Base-by-base conservation (phyloP, 2,888 invertebrate species). In the Troides helena region DNA sequence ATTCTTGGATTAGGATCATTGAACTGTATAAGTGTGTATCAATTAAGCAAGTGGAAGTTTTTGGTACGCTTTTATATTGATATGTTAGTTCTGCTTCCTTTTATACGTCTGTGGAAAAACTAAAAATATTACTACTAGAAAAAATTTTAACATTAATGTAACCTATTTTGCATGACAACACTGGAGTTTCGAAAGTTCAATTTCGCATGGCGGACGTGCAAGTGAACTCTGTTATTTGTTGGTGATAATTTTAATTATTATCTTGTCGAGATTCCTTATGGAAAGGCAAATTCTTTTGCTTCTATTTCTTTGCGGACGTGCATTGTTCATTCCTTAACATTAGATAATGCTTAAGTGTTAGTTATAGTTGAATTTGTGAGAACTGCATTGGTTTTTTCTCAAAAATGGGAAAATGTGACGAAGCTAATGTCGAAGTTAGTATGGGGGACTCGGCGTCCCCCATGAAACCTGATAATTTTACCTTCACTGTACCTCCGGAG, bases 401-500 rank as follows among this genome's bases (percentile, higher is more conserved):
- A 81, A 92, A 90, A 90, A 93, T 93, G 93, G 93, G 93, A 90
- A 93, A 93, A 92, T 93, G 93, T 92, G 93, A 93, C 85, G 93
- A 93, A 88, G 90, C 91, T 82, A 93, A 89, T 88, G 93, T 92
- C 81, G 91, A 93, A 92, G 93, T 93, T 86, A 93, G 83, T 87
- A 93, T 92, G 93, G 93, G 93, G 92, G 93, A 93, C 92, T 92
- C 92, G 86, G 93, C 93, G 92, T 92, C 92, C 92, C 93, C 93
- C 88, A 91, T 92, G 90, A 95, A 95, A 89, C 94, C 95, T 84
- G 95, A 95, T 86, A 96, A 96, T 88, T 96, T 96, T 85, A 94
- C 95, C 80, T 96, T 96, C 84, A 94, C 94, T 79, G 95, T 95
- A 79, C 99, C 99, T 72, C 96, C 97, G 72, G 98, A 99, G 92